Base-by-base conservation (phyloP, 1,140 invertebrate species). In the Diorhabda carinulata region DNA sequence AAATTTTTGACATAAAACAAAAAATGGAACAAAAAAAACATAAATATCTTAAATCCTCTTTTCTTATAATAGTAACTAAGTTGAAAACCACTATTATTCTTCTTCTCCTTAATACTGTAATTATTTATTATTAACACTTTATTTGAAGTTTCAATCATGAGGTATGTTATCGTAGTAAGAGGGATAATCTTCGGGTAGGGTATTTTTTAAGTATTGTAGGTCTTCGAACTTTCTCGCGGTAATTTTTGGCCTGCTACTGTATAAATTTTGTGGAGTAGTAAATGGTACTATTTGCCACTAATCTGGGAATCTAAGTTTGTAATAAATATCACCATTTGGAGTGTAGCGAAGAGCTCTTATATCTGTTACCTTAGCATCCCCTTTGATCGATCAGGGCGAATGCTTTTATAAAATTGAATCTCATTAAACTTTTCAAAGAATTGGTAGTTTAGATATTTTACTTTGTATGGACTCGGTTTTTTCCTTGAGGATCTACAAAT, bases 281-380 rank as follows among this genome's bases (percentile, higher is more conserved):
- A 45, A 68, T 47, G 67, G 70, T 43, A 71, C 7, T 9, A 61
- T 5, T 57, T 5, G 3, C 70, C 70, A 68, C 2, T 59, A 8
- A 10, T 68, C 66, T 9, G 66, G 59, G 56, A 68, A 71, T 59
- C 41, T 63, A 5, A 68, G 43, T 64, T 67, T 71, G 47, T 64
- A 71, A 10, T 52, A 64, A 10, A 60, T 60, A n/a, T 58, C 57
- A 9, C 63, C 64, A 3, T 66, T 58, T 59, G 68, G 40, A 7
- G 58, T 65, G 44, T 60, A 70, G n/a, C 2, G 47, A n/a, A 70
- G 42, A 6, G n/a, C 63, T 40, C 64, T 40, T 47, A 71, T 68
- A 43, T 71, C 62, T 9, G 66, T 68, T 66, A 70, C 68, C 5
- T 44, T 59, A 9, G 63, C 25, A 43, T 66, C 63, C 7, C 68